Evolutionary conservation across 2,113 vertebrate species (phyloP), one percentile per base, ranked within the genome.

Genomic region (Sylvia atricapilla): DNA sequence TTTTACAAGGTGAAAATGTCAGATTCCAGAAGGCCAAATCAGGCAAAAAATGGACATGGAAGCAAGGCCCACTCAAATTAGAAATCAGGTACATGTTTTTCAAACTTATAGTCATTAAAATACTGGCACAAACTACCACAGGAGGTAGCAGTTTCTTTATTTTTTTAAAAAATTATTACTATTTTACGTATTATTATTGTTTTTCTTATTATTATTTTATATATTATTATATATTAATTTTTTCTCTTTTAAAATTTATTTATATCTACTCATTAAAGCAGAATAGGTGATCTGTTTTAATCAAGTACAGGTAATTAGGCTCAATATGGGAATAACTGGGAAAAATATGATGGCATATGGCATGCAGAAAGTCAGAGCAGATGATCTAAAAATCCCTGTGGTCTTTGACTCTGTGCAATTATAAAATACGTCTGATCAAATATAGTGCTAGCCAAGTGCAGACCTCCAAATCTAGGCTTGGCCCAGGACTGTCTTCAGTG

Each of bases 261-360:
- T 33, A 69, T 67, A 84, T 78, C 14, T 52, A 30, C 43, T 80
- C 76, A 66, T 93, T 95, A 90, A 58, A 50, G 79, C 49, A 83
- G 75, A 59, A 92, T 41, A 39, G 43, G 46, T 84, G 60, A 96
- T 95, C 91, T 92, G 25, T 94, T 96, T 95, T 84, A 89, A 87
- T 96, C 76, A 89, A 89, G 64, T 55, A 84, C 80, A 95, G 93
- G 89, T 94, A 83, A 94, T 95, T 95, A 94, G 77, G 58, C 46
- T 75, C 89, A 94, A 87, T 91, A 92, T 83, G 81, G 73, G 52
- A 92, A 89, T 89, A 94, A 94, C 89, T 78, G 24, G 23, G 60
- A 2, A 4, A 93, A 92, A 94, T 92, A 88, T 52, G 80, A 90
- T 59, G 83, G 60, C 95, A 95, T 94, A 96, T 87, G 89, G 81